These are phyloP conservation scores for Halictus ligatus DNA, from an alignment of 2,888 invertebrate species.

Conservation along the genomic window DNA sequence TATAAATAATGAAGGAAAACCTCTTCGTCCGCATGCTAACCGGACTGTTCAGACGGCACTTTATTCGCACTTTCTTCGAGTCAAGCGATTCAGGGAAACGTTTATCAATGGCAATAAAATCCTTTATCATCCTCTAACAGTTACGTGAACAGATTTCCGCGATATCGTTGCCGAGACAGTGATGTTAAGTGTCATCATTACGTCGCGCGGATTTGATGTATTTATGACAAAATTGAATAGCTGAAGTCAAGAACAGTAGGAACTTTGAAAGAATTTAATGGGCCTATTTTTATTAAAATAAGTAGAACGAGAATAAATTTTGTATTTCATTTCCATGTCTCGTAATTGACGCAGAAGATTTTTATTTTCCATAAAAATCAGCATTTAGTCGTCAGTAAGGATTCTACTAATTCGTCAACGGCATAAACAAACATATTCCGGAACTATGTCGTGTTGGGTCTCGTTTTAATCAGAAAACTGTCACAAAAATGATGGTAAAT, in stretches of 20 bases:
- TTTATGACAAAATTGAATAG: not conserved
- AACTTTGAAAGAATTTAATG: not conserved
- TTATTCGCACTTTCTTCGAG: slow-evolving; percentile 1
- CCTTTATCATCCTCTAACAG: not conserved
- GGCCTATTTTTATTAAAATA: not conserved
- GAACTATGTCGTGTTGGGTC: no score
- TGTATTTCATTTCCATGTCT: no score
- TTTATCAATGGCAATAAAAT: not conserved
- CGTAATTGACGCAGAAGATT: no score
- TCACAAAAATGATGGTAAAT: no score
- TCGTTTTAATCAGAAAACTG: no score
- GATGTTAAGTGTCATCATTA: not conserved
- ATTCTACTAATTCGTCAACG: no score
- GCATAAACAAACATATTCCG: no score
- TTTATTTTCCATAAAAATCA: no score
- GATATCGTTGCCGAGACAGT: not conserved
- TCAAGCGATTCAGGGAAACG: not conserved
- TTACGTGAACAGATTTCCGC: not conserved
- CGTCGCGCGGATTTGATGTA: not conserved
- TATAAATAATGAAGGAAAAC: not conserved
- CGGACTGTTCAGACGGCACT: not conserved
- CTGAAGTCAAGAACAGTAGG: not conserved
- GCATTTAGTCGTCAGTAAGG: no score
- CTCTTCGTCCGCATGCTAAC: not conserved
- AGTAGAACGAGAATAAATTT: no score